These are phyloP conservation scores for Trachemys scripta DNA, from an alignment of 2,113 vertebrate genomes.

Conservation along the genomic window DNA sequence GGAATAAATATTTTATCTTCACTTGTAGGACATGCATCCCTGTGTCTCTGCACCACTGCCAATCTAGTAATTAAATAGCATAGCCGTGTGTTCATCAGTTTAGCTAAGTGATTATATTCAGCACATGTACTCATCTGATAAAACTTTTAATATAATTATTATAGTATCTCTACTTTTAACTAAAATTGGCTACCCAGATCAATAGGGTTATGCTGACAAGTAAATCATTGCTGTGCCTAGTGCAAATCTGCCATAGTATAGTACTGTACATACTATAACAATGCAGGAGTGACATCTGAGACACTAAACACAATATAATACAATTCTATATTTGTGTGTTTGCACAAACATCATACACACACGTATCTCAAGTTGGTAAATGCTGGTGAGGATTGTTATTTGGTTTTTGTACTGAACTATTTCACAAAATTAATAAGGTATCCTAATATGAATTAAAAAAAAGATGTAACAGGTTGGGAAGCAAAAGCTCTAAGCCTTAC, in stretches of 20 bases:
- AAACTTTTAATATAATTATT: not conserved
- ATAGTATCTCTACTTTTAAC: not conserved
- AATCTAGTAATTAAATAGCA: conserved; percentile 10
- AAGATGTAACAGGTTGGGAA: not conserved
- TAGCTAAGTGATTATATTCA: not conserved
- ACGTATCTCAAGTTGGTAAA: not conserved
- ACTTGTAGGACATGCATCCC: not conserved
- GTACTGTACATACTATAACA: not conserved
- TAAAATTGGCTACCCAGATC: not conserved
- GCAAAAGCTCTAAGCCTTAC: not conserved
- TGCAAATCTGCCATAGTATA: not conserved
- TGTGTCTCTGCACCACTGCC: not conserved
- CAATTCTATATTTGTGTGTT: not conserved
- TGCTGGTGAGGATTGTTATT: not conserved
- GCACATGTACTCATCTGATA: not conserved
- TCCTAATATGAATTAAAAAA: not conserved
- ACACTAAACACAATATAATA: not conserved
- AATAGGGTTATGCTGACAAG: not conserved
- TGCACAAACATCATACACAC: not conserved
- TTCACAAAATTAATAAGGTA: not conserved
- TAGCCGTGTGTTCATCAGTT: not conserved
- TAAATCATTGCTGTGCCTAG: not conserved
- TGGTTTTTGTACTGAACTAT: not conserved
- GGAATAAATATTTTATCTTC: conserved; percentile 20
- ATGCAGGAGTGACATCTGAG: not conserved